phyloP scores from a whole-genome alignment of 2,888 invertebrate genomes.

The Strigamia crassipes region DNA sequence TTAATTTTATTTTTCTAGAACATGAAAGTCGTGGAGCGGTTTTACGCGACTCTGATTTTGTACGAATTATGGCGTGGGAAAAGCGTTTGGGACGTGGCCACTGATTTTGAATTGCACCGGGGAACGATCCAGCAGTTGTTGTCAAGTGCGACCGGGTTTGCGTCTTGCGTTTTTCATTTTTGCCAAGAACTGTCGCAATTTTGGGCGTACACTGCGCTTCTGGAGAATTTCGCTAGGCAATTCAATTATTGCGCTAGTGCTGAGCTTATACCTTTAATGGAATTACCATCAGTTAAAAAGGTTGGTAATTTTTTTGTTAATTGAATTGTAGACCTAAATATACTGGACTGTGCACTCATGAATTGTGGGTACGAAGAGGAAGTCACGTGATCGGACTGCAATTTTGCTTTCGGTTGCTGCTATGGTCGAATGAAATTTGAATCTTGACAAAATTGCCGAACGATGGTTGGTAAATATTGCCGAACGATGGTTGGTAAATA shows the following conservation, averaged over 20 bases:
- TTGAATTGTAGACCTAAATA: no score
- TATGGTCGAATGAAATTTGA: no score
- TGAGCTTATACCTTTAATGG: conserved; percentile 81
- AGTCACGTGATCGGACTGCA: no score
- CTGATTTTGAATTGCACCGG: conserved; percentile 73
- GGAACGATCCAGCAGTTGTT: conserved; percentile 80
- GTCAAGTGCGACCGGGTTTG: conserved; percentile 71
- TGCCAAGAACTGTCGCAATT: conserved; percentile 78
- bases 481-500: no score
- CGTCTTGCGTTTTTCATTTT: conserved; percentile 76
- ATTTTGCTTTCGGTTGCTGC: no score
- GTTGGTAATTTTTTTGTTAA: no score
- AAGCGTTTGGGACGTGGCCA: conserved; percentile 66
- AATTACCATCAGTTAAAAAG: conserved; percentile 84
- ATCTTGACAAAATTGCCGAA: no score
- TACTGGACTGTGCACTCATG: no score
- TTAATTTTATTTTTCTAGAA: conserved; percentile 61
- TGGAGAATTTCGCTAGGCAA: conserved; percentile 73
- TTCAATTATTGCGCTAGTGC: conserved; percentile 80
- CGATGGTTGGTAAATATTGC: no score
- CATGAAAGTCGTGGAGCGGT: conserved; percentile 71
- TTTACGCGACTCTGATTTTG: conserved; percentile 85
- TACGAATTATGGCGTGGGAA: conserved; percentile 63
- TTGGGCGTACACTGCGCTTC: conserved; percentile 79
- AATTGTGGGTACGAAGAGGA: no score